A percentile compares a stretch with the other conserved stretches of the same genome.
phyloP scores from a whole-genome alignment of 2,797 vertebrate species.

The Morus bassanus region DNA sequence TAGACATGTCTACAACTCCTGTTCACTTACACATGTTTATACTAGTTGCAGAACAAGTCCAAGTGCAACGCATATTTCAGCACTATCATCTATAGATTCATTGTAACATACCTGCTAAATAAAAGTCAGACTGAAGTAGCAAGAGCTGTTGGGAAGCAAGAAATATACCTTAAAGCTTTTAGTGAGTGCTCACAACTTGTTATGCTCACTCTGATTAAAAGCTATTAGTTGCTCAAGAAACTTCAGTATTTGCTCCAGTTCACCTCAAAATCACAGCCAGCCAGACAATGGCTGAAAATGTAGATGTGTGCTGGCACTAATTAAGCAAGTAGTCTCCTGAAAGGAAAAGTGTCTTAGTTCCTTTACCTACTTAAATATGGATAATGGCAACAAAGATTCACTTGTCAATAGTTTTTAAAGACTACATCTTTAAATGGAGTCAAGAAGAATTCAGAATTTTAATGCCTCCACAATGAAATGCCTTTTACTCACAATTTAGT shows the following conservation, averaged over 20 bases:
- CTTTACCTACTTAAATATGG: not conserved
- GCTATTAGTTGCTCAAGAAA: not conserved
- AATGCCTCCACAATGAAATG: not conserved
- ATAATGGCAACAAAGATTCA: not conserved
- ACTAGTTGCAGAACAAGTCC: not conserved
- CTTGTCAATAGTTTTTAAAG: not conserved
- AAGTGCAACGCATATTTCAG: not conserved
- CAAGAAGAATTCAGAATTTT: not conserved
- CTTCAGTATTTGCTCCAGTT: not conserved
- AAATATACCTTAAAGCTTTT: not conserved
- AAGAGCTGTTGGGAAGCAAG: not conserved
- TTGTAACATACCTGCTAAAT: not conserved
- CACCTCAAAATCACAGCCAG: not conserved
- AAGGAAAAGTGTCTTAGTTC: not conserved
- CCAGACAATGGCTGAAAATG: not conserved
- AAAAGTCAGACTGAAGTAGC: not conserved
- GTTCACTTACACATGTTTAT: not conserved
- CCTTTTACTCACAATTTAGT: slow-evolving; percentile 93
- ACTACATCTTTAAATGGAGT: not conserved
- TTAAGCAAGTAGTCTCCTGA: not conserved
- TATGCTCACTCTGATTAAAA: not conserved
- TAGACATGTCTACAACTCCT: not conserved
- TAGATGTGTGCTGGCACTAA: not conserved
- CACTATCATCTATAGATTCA: not conserved
- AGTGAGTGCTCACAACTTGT: not conserved